Percentiles rank a stretch among this genome's conserved stretches.
phyloP scores from a whole-genome alignment of 2,113 vertebrate genomes.

The Aspidoscelis tigris region DNA sequence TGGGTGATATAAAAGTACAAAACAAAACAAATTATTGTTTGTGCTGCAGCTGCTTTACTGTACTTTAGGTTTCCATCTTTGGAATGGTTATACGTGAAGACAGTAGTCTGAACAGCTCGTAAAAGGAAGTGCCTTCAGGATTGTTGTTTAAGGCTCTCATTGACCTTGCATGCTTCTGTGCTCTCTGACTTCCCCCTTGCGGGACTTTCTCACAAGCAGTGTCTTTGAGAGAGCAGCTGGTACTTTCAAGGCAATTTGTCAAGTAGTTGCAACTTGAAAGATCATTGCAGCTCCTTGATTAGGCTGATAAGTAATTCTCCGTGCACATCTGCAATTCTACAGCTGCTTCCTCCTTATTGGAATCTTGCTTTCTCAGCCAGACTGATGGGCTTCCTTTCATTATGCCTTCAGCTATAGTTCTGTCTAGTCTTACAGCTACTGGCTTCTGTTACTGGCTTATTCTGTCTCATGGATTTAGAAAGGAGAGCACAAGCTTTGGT shows the following conservation, averaged over 20 bases:
- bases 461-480: neutral
- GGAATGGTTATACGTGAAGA: neutral
- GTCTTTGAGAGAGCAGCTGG: slow-evolving; percentile 26
- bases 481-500: neutral
- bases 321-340: neutral
- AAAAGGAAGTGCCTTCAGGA: slow-evolving; percentile 13
- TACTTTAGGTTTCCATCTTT: neutral
- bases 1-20: too few species aligned
- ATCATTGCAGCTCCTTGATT: slow-evolving; percentile 5
- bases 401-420: slow-evolving; percentile 2
- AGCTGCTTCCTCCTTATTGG: slow-evolving; percentile 32
- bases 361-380: slow-evolving; percentile 24
- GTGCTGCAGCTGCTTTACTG: neutral
- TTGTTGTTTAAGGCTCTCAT: neutral
- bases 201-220: neutral
- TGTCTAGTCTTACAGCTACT: neutral
- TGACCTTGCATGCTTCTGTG: neutral
- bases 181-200: neutral
- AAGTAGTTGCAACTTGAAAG: slow-evolving; percentile 6
- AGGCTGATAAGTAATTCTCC: slow-evolving; percentile 18
- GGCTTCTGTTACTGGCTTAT: neutral
- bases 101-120: neutral
- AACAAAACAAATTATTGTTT: too few species aligned
- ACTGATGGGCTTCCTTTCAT: slow-evolving; percentile 27
- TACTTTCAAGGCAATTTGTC: neutral